These are phyloP conservation scores for Eciton burchellii DNA, from an alignment of 1,140 invertebrate genomes.

Conservation along the genomic window DNA sequence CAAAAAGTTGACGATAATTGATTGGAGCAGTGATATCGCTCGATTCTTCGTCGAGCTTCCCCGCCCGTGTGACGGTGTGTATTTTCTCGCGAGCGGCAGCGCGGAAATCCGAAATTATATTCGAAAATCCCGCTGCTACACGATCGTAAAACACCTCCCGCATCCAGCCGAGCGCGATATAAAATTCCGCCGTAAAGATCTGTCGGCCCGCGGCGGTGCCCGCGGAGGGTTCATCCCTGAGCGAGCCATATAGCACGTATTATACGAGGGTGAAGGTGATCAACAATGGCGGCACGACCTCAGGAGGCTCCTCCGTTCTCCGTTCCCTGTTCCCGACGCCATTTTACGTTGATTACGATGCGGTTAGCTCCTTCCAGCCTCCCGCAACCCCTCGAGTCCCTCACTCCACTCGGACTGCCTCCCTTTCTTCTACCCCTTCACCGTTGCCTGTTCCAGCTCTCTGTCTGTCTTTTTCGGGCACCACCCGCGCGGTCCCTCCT, in stretches of 20 bases:
- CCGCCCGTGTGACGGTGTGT: no score
- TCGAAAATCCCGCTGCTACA: constrained; percentile 20
- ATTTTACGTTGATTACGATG: constrained; percentile 85
- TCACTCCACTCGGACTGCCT: constrained; percentile 55
- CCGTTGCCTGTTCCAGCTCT: constrained; percentile 43
- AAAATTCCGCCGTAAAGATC: constrained; percentile 42
- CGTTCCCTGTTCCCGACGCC: constrained; percentile 80
- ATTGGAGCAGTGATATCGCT: background rate
- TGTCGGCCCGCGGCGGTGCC: constrained; percentile 27
- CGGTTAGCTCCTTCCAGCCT: constrained; percentile 82
- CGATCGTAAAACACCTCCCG: constrained; percentile 32
- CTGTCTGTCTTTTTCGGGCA: background rate
- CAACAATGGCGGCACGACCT: constrained; percentile 68
- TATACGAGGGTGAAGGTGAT: constrained; percentile 67
- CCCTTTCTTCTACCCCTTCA: constrained; percentile 30
- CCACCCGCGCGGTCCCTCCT: constrained; percentile 8
- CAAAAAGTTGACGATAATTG: background rate
- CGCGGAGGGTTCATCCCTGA: constrained; percentile 43
- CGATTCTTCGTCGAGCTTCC: background rate
- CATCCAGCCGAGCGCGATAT: background rate
- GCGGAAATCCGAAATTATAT: background rate
- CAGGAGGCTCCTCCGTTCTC: constrained; percentile 65
- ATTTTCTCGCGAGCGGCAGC: background rate
- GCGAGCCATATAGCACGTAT: constrained; percentile 59
- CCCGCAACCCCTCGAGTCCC: constrained; percentile 56